Evolutionary conservation across 2,888 invertebrate genomes (phyloP), one percentile per base, ranked within the genome.

Genomic region (Orthosia gracilis): DNA sequence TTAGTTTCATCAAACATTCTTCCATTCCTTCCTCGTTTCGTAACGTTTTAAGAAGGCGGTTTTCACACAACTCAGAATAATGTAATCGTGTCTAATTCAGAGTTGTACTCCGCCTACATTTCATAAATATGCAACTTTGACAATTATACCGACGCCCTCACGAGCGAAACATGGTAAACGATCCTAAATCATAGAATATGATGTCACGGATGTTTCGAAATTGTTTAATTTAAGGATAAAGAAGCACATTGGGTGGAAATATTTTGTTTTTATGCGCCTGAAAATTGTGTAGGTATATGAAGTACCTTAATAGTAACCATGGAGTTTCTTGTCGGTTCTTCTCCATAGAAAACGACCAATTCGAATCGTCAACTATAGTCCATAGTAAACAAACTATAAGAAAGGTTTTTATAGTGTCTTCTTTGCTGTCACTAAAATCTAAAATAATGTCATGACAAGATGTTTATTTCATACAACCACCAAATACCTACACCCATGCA

Each of bases 121-220:
- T 70, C 21, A 70, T 80, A 84, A 83, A 82, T 80, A 70, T 75
- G 58, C 58, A 83, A 40, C 61, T 71, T 75, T 80, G 84, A 80
- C 84, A 80, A 71, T 69, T 62, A 72, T 75, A 47, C 40, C 50
- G 31, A 80, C 84, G 84, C 84, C 80, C 21, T 40, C 67, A 57
- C 69, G 54, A 40, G 3, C 71, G 66, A 68, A 81, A 70, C 59
- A 57, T 50, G 47, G 26, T 15, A 26, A 61, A 58, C 40, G 57
- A 15, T 55, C 49, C 45, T 64, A 58, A 74, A 78, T 78, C 21
- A 45, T 57, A 17, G 52, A 54, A 70, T 47, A 26, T 83, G 79
- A 64, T 52, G 83, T 73, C 83, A 71, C 61, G 52, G 21, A 21
- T 49, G 57, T 77, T 79, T 55, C 12, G 21, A 45, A 72, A 78